Evolutionary conservation across 1,140 invertebrate genomes (phyloP).

Genomic region (Potamilus streckersoni): DNA sequence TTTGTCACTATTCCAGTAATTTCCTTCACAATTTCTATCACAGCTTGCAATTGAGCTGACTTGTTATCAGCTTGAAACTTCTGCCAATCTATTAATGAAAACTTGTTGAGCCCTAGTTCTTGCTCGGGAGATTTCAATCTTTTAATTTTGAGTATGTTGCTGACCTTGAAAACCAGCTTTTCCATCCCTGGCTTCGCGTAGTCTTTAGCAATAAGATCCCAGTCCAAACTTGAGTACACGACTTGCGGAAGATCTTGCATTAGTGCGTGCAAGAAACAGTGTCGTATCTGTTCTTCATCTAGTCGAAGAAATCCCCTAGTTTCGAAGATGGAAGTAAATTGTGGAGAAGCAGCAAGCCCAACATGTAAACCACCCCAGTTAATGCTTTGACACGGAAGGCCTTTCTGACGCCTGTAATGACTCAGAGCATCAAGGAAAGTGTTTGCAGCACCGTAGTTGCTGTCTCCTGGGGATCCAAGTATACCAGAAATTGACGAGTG

Average conservation of each 20-base stretch:
- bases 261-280: conserved; percentile 24
- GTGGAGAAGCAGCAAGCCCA: conserved; percentile 17
- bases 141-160: background rate
- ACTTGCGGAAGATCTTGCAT: conserved; percentile 6
- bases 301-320: conserved; percentile 21
- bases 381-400: conserved; percentile 29
- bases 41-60: no score
- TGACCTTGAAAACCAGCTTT: background rate
- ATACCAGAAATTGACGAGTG: conserved; percentile 31
- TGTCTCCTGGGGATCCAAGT: conserved; percentile 30
- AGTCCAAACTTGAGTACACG: conserved; percentile 15
- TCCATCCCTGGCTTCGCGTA: background rate
- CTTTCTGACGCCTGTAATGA: conserved; percentile 19
- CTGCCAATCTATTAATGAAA: no score
- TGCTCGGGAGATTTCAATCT: background rate
- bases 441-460: conserved; percentile 37
- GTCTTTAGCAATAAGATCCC: conserved; percentile 8
- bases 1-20: no score
- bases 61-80: no score
- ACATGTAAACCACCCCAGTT: conserved; percentile 35
- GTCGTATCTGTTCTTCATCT: conserved; percentile 8
- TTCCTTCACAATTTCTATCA: no score
- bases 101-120: background rate
- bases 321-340: conserved; percentile 15
- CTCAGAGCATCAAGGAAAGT: conserved; percentile 31